Conservation (phyloP, 1,140 invertebrate genomes). For the Pogonus chalceus region DNA sequence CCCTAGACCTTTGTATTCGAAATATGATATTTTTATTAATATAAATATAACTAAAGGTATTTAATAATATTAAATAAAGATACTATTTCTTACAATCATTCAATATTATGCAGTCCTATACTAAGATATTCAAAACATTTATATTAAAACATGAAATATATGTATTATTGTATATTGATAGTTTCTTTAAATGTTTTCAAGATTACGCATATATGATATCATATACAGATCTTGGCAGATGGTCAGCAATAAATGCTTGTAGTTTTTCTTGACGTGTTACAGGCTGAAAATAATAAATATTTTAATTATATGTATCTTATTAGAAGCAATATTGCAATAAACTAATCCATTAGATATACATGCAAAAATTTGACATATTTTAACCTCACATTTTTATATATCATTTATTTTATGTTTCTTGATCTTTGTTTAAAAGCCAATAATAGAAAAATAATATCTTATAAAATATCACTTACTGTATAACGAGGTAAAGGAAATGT, state of each 20-base stretch:
- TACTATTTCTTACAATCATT: not conserved
- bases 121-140: too few species aligned
- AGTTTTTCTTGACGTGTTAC: constrained; percentile 64
- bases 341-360: too few species aligned
- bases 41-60: not conserved
- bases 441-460: too few species aligned
- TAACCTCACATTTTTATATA: too few species aligned
- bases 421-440: too few species aligned
- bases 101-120: not conserved
- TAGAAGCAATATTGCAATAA: too few species aligned
- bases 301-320: too few species aligned
- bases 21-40: not conserved
- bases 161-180: not conserved
- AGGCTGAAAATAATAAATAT: too few species aligned
- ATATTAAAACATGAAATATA: not conserved
- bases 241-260: constrained; percentile 64
- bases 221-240: constrained; percentile 65
- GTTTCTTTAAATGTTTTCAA: not conserved
- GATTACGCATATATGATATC: constrained; percentile 53
- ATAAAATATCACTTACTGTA: too few species aligned
- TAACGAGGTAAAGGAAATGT: constrained; percentile 72
- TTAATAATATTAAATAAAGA: not conserved
- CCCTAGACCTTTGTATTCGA: not conserved
- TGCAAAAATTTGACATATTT: too few species aligned
- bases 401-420: too few species aligned